A percentile compares a stretch with the other conserved stretches of the same genome.
phyloP scores from a whole-genome alignment of 2,113 vertebrate species.

The Herpailurus yagouaroundi region DNA sequence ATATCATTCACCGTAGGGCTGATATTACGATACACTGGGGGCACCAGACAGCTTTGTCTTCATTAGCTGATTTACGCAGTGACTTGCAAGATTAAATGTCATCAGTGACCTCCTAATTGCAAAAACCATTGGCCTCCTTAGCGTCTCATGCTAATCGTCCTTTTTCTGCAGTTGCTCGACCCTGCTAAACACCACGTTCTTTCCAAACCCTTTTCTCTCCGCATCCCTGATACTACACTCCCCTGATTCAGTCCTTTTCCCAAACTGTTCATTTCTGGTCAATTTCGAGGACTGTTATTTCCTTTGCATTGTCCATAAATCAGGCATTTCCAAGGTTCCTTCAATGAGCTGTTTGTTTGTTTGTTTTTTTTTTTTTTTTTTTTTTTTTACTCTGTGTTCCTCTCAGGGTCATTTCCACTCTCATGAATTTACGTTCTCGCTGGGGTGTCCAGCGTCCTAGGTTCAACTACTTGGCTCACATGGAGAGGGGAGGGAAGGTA shows the following conservation, averaged over 20 bases:
- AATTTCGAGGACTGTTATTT: neutral
- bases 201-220: neutral
- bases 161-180: constrained; percentile 17
- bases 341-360: no score
- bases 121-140: neutral
- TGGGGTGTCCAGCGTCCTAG: neutral
- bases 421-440: neutral
- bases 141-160: neutral
- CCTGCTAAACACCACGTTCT: neutral
- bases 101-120: constrained; percentile 40
- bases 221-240: no score
- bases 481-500: neutral
- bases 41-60: constrained; percentile 54
- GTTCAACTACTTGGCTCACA: neutral
- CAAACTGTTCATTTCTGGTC: neutral
- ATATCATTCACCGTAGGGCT: constrained; percentile 23
- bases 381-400: neutral
- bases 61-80: constrained; percentile 57
- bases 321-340: neutral
- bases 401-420: neutral
- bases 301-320: neutral
- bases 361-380: neutral
- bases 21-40: constrained; percentile 44
- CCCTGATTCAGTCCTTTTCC: neutral
- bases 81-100: constrained; percentile 46